Percentiles rank a stretch among this genome's conserved stretches.
phyloP scores from a whole-genome alignment of 2,113 vertebrate species.

The Genyomyrus donnyi region DNA sequence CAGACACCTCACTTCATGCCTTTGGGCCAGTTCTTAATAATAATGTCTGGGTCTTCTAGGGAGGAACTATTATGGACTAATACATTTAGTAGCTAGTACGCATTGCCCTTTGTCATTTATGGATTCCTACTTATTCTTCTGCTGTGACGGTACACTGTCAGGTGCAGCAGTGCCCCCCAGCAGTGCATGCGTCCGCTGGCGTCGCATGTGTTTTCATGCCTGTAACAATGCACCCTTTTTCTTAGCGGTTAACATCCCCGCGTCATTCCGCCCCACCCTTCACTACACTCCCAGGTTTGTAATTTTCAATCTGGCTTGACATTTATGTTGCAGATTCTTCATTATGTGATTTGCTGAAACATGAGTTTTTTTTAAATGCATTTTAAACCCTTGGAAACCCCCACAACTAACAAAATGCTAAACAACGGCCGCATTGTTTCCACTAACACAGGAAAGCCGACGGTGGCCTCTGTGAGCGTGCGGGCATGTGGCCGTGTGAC shows the following conservation, averaged over 20 bases:
- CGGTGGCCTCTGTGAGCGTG: too few relatives aligned
- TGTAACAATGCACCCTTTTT: conserved; percentile 53
- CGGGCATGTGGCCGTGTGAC: too few relatives aligned
- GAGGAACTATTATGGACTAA: background rate
- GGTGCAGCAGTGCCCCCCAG: background rate
- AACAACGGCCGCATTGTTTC: background rate
- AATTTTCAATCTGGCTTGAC: conserved; percentile 42
- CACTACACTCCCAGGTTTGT: conserved; percentile 36
- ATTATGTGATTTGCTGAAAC: conserved; percentile 45
- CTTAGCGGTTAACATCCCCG: conserved; percentile 42
- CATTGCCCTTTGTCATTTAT: background rate
- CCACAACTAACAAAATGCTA: background rate
- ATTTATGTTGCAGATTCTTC: conserved; percentile 42
- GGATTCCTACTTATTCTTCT: background rate
- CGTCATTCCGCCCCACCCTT: conserved; percentile 33
- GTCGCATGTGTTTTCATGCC: conserved; percentile 41
- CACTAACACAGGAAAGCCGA: background rate
- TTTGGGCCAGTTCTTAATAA: background rate
- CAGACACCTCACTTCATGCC: background rate
- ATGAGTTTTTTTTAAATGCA: background rate
- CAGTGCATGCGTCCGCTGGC: conserved; percentile 40
- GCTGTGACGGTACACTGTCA: background rate
- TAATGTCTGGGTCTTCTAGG: background rate
- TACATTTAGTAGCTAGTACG: background rate
- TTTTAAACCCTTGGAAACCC: background rate